Evolutionary conservation across 2,113 vertebrate species (phyloP), one percentile per base, ranked within the genome.

Genomic region (Sinocyclocheilus rhinocerous): DNA sequence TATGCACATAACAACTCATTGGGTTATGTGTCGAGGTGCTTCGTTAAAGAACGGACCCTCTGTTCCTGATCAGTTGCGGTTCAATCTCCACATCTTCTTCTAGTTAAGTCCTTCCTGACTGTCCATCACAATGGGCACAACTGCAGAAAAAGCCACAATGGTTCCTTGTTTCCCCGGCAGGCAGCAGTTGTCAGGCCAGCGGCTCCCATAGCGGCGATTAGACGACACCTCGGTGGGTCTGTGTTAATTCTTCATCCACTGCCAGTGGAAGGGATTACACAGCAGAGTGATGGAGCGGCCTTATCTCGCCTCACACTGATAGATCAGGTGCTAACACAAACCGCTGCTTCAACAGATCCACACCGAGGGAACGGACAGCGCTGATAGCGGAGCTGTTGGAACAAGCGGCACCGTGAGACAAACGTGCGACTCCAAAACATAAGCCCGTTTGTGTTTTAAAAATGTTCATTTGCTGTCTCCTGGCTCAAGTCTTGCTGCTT

Each of bases 241-340:
- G 16, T 42, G 81, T 89, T 89, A 85, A 84, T 90, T 91, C 92
- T 91, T 87, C 85, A 84, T 85, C 89, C 86, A 88, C 83, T 24
- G 33, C 81, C 87, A 84, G 82, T 87, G 90, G 88, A 88, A 87
- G 76, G 92, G 45, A 94, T 94, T 95, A 93, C 26, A 84, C 86
- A 88, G 70, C 81, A 18, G 81, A 89, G 86, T 76, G 82, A 90
- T 81, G 82, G 86, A 81, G 73, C 84, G 50, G 90, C 87, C 91
- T 95, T 95, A 94, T 94, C 94, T 93, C 87, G 87, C 90, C 92
- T 91, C 84, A 76, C 92, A 92, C 87, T 89, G 91, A 93, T 92
- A 93, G 92, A 94, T 94, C 94, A 94, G 91, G 91, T 88, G 85
- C 89, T 87, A 89, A 91, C 92, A 88, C 69, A 78, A 86, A 83